A percentile compares a stretch with the other conserved stretches of the same genome.
phyloP scores from a whole-genome alignment of 2,113 vertebrate genomes.

The Rhynchopsitta pachyrhyncha region DNA sequence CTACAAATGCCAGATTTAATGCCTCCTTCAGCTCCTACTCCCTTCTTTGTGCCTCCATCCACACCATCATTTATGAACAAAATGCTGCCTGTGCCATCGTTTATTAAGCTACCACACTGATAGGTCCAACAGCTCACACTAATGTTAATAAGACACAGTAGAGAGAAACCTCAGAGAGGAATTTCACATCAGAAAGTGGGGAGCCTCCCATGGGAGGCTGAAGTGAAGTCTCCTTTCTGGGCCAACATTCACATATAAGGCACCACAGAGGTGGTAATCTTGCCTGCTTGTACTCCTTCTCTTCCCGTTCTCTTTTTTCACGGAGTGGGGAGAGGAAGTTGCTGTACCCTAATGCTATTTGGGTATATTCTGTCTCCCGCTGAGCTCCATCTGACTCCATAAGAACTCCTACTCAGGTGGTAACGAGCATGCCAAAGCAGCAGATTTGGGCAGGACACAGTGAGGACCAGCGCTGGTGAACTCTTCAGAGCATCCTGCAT shows the following conservation, averaged over 20 bases:
- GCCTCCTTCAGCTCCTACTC: constrained; percentile 40
- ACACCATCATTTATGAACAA: not conserved
- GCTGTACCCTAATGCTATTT: too few species aligned
- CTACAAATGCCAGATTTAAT: constrained; percentile 50
- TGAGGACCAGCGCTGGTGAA: not conserved
- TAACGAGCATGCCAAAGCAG: not conserved
- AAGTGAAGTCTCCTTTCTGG: not conserved
- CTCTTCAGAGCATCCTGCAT: not conserved
- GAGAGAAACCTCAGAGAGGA: not conserved
- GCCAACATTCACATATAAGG: not conserved
- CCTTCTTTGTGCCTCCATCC: not conserved
- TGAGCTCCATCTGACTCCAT: not conserved
- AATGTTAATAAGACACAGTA: not conserved
- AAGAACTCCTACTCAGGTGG: not conserved
- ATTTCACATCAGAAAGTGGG: not conserved
- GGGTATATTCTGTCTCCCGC: not conserved
- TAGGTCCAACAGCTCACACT: not conserved
- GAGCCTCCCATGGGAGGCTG: not conserved
- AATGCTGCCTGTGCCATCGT: constrained; percentile 6
- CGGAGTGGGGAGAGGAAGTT: not conserved
- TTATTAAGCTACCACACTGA: not conserved
- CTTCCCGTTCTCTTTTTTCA: not conserved
- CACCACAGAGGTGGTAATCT: not conserved
- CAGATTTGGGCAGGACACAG: not conserved
- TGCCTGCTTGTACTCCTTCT: not conserved